Evolutionary conservation across 2,113 vertebrate genomes (phyloP).

Genomic region (Callaeas wilsoni): DNA sequence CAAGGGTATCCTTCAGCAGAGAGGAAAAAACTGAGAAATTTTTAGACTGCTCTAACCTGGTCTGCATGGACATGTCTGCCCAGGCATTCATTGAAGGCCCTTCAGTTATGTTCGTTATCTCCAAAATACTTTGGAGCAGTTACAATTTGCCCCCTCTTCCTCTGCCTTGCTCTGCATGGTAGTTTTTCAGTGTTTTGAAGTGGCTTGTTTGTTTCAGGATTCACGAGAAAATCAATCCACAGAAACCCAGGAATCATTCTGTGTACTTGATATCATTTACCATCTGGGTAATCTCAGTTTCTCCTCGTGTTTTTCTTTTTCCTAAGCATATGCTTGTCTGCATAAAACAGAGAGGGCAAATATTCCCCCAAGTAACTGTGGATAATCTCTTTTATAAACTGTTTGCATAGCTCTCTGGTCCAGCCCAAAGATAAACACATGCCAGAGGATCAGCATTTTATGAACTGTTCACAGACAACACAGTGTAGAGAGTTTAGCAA

Average conservation of each 20-base stretch:
- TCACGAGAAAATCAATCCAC: neutral
- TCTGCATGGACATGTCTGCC: neutral
- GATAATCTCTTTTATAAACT: slow-evolving; percentile 37
- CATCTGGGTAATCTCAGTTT: neutral
- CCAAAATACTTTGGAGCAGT: neutral
- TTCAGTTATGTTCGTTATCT: neutral
- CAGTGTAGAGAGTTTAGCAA: neutral
- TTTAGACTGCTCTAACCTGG: neutral
- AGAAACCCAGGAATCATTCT: neutral
- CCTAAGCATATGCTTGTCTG: neutral
- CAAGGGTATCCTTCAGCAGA: neutral
- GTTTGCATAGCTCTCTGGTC: slow-evolving; percentile 17
- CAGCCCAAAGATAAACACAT: slow-evolving; percentile 31
- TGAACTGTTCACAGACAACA: neutral
- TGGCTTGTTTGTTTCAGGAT: neutral
- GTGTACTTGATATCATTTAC: neutral
- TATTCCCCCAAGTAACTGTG: neutral
- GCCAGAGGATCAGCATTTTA: slow-evolving; percentile 29
- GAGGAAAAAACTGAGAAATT: neutral
- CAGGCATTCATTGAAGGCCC: neutral
- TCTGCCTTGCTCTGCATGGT: neutral
- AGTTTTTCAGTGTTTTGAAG: neutral
- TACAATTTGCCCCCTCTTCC: neutral
- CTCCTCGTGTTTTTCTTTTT: neutral
- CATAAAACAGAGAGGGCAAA: neutral